phyloP scores from a whole-genome alignment of 1,140 invertebrate species.

The Zaprionus vittiger region DNA sequence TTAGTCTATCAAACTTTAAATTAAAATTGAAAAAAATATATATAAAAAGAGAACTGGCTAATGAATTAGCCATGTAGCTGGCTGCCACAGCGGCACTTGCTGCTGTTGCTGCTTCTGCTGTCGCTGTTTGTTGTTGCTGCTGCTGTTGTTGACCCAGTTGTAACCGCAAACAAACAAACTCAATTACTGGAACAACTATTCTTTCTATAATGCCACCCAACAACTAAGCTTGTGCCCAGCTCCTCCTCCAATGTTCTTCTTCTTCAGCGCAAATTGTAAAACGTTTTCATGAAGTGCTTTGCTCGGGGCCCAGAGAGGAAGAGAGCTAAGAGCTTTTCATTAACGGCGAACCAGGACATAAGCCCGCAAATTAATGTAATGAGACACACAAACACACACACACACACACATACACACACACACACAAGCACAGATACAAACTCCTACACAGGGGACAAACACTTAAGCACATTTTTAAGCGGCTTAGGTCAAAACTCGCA shows the following conservation, averaged over 20 bases:
- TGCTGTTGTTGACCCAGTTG: conserved; percentile 36
- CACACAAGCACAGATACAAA: conserved; percentile 6
- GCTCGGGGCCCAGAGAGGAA: not conserved
- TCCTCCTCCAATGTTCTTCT: not conserved
- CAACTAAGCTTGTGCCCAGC: not conserved
- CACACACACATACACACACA: conserved; percentile 5
- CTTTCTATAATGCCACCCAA: conserved; percentile 43
- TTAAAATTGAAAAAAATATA: conserved; percentile 7
- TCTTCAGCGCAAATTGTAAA: conserved; percentile 45
- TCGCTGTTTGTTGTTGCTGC: not conserved
- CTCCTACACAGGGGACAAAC: conserved; percentile 21
- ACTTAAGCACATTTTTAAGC: conserved; percentile 59
- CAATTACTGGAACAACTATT: conserved; percentile 53
- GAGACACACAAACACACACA: conserved; percentile 36
- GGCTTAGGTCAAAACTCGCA: conserved; percentile 69
- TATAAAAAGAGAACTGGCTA: not conserved
- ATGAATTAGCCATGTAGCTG: conserved; percentile 29
- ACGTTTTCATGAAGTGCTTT: conserved; percentile 47
- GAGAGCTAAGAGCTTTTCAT: conserved; percentile 51
- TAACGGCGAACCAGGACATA: conserved; percentile 50
- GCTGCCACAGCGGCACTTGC: conserved; percentile 4
- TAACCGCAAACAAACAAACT: conserved; percentile 52
- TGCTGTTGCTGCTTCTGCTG: not conserved
- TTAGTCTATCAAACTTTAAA: conserved; percentile 22
- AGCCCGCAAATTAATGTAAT: conserved; percentile 69